phyloP scores from a whole-genome alignment of 1,140 invertebrate genomes.

The Drosophila jambulina region DNA sequence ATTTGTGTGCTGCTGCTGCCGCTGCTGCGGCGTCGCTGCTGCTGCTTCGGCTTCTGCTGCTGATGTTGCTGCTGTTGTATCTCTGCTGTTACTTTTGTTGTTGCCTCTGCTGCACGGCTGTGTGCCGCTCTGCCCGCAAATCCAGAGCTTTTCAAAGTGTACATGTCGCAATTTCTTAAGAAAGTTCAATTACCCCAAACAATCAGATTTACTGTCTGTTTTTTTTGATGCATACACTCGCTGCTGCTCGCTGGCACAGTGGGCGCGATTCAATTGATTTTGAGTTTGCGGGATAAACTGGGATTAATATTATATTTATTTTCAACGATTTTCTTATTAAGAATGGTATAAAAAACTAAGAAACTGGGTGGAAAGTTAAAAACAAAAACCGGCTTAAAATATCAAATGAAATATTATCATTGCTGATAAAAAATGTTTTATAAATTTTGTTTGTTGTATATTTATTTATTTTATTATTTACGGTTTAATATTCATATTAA shows the following conservation, averaged over 20 bases:
- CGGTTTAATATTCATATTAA: too few relatives aligned
- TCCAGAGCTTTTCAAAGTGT: slow-evolving; percentile 85
- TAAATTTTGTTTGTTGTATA: too few relatives aligned
- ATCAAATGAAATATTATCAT: too few relatives aligned
- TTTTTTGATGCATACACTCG: slow-evolving; percentile 81
- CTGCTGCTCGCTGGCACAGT: slow-evolving; percentile 42
- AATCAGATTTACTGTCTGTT: slow-evolving; percentile 85
- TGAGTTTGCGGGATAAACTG: too few relatives aligned
- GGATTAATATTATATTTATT: not conserved
- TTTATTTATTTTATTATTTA: too few relatives aligned
- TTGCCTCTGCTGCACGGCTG: slow-evolving; percentile 47
- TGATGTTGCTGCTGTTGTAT: slow-evolving; percentile 45
- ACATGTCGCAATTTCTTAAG: slow-evolving; percentile 85
- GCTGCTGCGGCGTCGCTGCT: slow-evolving; percentile 23
- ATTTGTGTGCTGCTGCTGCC: slow-evolving; percentile 76
- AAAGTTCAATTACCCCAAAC: slow-evolving; percentile 85
- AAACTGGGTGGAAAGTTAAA: too few relatives aligned
- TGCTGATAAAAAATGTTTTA: too few relatives aligned
- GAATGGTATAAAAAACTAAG: not conserved
- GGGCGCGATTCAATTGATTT: not conserved
- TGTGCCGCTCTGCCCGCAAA: slow-evolving; percentile 70
- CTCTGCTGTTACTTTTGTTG: slow-evolving; percentile 46
- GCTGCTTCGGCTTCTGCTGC: slow-evolving; percentile 39
- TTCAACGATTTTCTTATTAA: not conserved
- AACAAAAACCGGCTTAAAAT: too few relatives aligned